Percentiles rank a stretch among this genome's conserved stretches.
phyloP scores from a whole-genome alignment of 2,888 invertebrate genomes.

The Orchesella flavescens region DNA sequence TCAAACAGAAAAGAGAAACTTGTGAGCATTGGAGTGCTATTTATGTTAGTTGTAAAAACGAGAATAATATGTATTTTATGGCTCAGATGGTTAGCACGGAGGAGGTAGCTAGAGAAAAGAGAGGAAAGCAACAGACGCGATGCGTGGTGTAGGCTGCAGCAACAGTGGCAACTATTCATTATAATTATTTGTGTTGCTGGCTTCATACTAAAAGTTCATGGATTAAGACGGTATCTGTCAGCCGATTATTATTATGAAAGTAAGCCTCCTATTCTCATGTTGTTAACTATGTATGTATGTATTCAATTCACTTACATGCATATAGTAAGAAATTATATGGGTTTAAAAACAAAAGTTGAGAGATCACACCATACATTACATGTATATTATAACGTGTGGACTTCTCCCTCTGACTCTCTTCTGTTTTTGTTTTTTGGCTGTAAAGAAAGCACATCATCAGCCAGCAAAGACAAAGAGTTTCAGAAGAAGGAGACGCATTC shows the following conservation, averaged over 20 bases:
- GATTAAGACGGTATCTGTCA: constrained; percentile 12
- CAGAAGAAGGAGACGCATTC: neutral
- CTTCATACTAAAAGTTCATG: neutral
- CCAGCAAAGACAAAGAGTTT: too few relatives aligned
- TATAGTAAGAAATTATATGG: neutral
- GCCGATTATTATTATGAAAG: constrained; percentile 11
- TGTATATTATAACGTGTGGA: too few relatives aligned
- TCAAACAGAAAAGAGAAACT: neutral
- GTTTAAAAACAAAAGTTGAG: neutral
- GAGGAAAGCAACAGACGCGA: neutral
- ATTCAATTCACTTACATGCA: neutral
- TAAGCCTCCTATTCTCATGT: neutral
- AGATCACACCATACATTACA: neutral
- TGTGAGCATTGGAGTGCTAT: neutral
- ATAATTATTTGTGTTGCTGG: constrained; percentile 7
- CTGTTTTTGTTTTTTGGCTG: too few relatives aligned
- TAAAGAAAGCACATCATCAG: too few relatives aligned
- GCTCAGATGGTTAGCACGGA: neutral
- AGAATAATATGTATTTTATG: neutral
- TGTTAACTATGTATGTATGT: too few relatives aligned
- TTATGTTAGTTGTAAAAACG: neutral
- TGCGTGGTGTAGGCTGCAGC: too few relatives aligned
- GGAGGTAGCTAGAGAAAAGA: neutral
- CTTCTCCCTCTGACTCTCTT: too few relatives aligned
- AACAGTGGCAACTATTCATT: constrained; percentile 12